Evolutionary conservation across 2,888 invertebrate genomes (phyloP).

Genomic region (Megaustenia siamemsis): DNA sequence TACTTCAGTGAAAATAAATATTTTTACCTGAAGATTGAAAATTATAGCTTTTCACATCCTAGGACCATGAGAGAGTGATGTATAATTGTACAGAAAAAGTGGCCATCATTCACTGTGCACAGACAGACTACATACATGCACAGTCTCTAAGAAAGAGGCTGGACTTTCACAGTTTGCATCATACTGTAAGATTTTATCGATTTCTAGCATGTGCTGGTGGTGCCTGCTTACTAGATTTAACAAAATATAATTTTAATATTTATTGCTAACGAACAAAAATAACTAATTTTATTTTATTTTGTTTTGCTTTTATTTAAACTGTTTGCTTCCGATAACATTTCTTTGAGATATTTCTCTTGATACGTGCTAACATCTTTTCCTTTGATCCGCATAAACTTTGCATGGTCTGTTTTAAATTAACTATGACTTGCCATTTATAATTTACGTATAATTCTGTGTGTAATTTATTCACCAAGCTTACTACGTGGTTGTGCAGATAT

Average conservation of each 20-base stretch:
- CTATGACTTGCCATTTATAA: too few species aligned
- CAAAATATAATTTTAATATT: background rate
- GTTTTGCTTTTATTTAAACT: too few species aligned
- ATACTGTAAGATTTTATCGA: slow-evolving; percentile 34
- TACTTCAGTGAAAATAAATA: background rate
- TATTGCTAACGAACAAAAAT: too few species aligned
- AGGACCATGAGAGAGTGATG: slow-evolving; percentile 12
- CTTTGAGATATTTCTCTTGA: too few species aligned
- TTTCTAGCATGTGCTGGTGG: background rate
- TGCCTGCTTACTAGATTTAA: slow-evolving; percentile 23
- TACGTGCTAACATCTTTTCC: too few species aligned
- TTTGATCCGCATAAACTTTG: too few species aligned
- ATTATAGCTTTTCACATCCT: slow-evolving; percentile 13
- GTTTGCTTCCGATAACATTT: too few species aligned
- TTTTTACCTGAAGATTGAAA: background rate
- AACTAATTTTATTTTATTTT: too few species aligned
- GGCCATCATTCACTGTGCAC: slow-evolving; percentile 35
- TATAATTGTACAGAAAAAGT: slow-evolving; percentile 39
- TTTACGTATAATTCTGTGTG: too few species aligned
- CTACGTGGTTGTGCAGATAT: too few species aligned
- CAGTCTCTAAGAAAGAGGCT: slow-evolving; percentile 39
- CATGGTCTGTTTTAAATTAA: too few species aligned
- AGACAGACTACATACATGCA: background rate
- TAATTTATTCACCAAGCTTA: too few species aligned
- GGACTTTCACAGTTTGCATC: slow-evolving; percentile 34